Conservation (phyloP, 2,797 vertebrate genomes). For the Paratrypauchen microcephalus region DNA sequence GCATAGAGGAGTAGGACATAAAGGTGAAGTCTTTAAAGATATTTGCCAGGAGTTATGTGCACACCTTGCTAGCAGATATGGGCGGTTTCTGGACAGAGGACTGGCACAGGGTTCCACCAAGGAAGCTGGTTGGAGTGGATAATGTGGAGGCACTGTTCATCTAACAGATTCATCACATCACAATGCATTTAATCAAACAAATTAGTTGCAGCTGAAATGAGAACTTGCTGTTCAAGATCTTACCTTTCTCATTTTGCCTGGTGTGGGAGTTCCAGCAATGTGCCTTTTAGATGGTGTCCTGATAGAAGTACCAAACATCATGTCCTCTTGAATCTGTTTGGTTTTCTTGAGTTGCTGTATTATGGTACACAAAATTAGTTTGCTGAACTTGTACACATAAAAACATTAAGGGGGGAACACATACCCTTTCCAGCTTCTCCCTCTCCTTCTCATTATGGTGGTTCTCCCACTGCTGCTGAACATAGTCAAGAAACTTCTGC, state of each 20-base stretch:
- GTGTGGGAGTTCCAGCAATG: constrained; percentile 66
- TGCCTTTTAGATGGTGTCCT: constrained; percentile 84
- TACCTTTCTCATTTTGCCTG: constrained; percentile 88
- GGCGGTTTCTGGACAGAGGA: constrained; percentile 79
- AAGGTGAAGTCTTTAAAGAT: constrained; percentile 16
- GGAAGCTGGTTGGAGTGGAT: constrained; percentile 80
- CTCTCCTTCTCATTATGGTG: constrained; percentile 86
- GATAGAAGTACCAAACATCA: constrained; percentile 84
- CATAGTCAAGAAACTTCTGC: constrained; percentile 86
- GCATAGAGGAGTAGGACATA: not conserved
- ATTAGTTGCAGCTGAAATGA: too few relatives aligned
- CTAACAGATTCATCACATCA: constrained; percentile 62
- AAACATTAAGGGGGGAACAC: not conserved
- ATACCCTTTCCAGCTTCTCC: constrained; percentile 89
- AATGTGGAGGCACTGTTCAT: constrained; percentile 76
- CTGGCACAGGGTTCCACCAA: constrained; percentile 71
- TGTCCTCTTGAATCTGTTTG: constrained; percentile 86
- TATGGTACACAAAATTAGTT: not conserved
- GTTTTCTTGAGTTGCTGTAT: constrained; percentile 90
- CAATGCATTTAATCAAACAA: not conserved
- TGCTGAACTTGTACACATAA: not conserved
- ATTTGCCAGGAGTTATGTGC: not conserved
- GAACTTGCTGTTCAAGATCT: not conserved
- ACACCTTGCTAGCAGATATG: constrained; percentile 85
- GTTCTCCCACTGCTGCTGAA: constrained; percentile 85